Evolutionary conservation across 2,113 vertebrate species (phyloP).

Genomic region (Nymphicus hollandicus): DNA sequence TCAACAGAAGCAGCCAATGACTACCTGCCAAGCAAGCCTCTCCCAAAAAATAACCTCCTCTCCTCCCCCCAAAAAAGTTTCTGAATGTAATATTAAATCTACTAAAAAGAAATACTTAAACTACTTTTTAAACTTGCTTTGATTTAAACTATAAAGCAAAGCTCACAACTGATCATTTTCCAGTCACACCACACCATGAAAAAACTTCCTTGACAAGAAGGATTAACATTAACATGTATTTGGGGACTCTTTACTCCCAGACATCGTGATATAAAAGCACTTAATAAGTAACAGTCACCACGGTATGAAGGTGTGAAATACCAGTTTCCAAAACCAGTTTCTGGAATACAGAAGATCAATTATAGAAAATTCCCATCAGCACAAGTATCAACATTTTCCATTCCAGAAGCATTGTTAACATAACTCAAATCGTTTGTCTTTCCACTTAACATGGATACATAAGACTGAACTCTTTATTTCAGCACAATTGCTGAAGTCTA

Average conservation of each 20-base stretch:
- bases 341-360: conserved; percentile 8
- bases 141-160: neutral
- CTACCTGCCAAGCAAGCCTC: neutral
- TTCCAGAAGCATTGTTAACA: neutral
- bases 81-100: neutral
- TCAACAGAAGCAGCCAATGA: conserved; percentile 2
- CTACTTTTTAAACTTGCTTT: neutral
- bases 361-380: neutral
- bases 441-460: neutral
- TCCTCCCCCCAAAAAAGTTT: neutral
- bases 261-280: neutral
- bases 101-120: neutral
- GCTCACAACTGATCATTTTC: neutral
- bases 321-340: neutral
- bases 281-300: neutral
- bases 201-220: neutral
- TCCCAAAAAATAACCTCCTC: neutral
- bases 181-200: neutral
- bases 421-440: conserved; percentile 9
- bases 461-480: neutral
- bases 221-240: neutral
- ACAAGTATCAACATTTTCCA: neutral
- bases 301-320: neutral
- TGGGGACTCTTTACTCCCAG: neutral
- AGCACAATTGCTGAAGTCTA: neutral